Conservation (phyloP, 2,113 vertebrate genomes). For the Hystrix brachyura region DNA sequence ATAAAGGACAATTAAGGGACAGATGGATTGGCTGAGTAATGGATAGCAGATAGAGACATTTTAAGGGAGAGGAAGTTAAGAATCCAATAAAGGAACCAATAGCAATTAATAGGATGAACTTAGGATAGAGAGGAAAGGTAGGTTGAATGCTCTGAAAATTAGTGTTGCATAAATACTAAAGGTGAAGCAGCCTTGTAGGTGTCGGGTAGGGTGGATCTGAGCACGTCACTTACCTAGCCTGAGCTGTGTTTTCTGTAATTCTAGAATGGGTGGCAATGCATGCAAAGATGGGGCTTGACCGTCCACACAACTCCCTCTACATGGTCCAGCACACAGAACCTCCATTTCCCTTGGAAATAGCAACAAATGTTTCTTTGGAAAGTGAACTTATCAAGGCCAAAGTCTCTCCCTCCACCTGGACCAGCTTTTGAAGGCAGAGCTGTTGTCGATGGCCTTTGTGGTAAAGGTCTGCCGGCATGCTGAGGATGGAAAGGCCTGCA, state of each 20-base stretch:
- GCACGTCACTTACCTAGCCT: background rate
- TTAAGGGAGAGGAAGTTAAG: conserved; percentile 31
- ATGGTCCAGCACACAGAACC: background rate
- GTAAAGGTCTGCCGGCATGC: background rate
- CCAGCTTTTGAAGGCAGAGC: background rate
- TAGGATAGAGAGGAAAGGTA: background rate
- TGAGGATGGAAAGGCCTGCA: background rate
- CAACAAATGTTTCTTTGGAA: background rate
- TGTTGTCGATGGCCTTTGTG: background rate
- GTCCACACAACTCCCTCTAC: background rate
- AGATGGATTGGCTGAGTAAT: conserved; percentile 24
- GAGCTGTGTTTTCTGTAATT: background rate
- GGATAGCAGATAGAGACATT: background rate
- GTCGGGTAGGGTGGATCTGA: background rate
- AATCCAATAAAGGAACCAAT: background rate
- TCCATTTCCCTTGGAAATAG: background rate
- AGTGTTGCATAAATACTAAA: background rate
- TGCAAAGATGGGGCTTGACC: background rate
- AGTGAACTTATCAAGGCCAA: background rate
- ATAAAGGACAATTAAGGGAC: conserved; percentile 31
- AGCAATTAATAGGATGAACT: conserved; percentile 16
- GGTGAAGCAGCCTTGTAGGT: background rate
- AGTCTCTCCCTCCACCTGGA: background rate
- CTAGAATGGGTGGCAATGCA: background rate
- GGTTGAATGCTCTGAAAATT: background rate